Evolutionary conservation across 1,140 invertebrate species (phyloP).

Genomic region (Drosophila quadrilineata): DNA sequence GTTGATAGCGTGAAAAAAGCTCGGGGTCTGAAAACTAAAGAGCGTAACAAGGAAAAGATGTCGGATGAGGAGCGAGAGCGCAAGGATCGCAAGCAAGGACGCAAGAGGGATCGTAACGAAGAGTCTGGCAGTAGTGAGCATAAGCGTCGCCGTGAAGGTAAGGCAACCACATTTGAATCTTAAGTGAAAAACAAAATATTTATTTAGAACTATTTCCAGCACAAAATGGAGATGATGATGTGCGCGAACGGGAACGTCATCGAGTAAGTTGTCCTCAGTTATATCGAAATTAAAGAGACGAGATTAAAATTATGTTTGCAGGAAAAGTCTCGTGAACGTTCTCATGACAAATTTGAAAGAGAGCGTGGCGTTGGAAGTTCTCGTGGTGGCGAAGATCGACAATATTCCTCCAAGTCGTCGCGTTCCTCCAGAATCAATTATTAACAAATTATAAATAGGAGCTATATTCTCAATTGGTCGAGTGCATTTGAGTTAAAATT

Average conservation of each 20-base stretch:
- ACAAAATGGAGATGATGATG: conserved; percentile 78
- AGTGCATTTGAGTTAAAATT: conserved; percentile 52
- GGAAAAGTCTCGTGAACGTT: conserved; percentile 78
- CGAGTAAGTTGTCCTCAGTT: conserved; percentile 50
- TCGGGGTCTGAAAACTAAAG: conserved; percentile 85
- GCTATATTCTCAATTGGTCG: conserved; percentile 8
- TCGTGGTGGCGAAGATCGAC: conserved; percentile 68
- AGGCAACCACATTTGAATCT: conserved; percentile 45
- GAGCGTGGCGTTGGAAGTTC: conserved; percentile 50
- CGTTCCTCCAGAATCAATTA: conserved; percentile 73
- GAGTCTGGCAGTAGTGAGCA: conserved; percentile 85
- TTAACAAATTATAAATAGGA: conserved; percentile 21
- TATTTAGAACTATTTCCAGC: conserved; percentile 60
- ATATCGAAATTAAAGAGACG: neutral
- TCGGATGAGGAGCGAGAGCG: conserved; percentile 86
- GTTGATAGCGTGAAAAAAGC: conserved; percentile 86
- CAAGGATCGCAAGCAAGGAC: conserved; percentile 88
- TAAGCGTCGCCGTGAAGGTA: conserved; percentile 89
- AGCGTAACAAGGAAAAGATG: conserved; percentile 82
- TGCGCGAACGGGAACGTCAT: conserved; percentile 71
- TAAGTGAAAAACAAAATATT: conserved; percentile 27
- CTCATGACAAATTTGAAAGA: conserved; percentile 75
- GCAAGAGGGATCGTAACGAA: conserved; percentile 88
- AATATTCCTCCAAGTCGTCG: conserved; percentile 67
- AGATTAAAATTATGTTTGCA: conserved; percentile 9